phyloP scores from a whole-genome alignment of 2,888 invertebrate species.

The Brachyptera putata region DNA sequence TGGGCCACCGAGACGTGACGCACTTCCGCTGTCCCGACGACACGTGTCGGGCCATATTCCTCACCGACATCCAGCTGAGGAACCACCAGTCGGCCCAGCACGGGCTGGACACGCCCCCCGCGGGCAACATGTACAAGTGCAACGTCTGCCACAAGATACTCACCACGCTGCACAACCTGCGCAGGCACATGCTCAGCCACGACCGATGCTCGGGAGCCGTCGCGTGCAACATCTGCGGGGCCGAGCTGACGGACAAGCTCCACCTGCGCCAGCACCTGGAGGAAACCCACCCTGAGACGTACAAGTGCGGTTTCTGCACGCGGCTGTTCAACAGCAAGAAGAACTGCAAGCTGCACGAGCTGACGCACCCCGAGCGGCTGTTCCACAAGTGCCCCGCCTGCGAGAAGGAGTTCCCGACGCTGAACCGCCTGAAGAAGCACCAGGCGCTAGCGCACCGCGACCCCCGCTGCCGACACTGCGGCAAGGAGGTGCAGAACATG shows the following conservation, averaged over 20 bases:
- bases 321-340: not conserved
- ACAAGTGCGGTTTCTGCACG: not conserved
- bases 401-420: constrained; percentile 28
- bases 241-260: constrained; percentile 17
- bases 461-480: constrained; percentile 32
- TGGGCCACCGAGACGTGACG: constrained; percentile 3
- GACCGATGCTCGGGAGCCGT: not conserved
- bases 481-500: constrained; percentile 27
- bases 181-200: constrained; percentile 30
- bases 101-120: not conserved
- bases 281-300: constrained; percentile 16
- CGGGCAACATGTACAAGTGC: constrained; percentile 27
- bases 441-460: constrained; percentile 27
- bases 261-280: constrained; percentile 26
- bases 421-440: constrained; percentile 28
- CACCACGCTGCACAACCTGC: constrained; percentile 27
- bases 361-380: constrained; percentile 25
- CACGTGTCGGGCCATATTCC: constrained; percentile 25
- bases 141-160: constrained; percentile 29
- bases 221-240: constrained; percentile 23
- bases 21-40: not conserved
- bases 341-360: not conserved
- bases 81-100: constrained; percentile 27
- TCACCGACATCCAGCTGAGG: constrained; percentile 26
- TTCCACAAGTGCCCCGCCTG: constrained; percentile 30